Evolutionary conservation across 2,888 invertebrate species (phyloP).

Genomic region (Teleogryllus oceanicus): DNA sequence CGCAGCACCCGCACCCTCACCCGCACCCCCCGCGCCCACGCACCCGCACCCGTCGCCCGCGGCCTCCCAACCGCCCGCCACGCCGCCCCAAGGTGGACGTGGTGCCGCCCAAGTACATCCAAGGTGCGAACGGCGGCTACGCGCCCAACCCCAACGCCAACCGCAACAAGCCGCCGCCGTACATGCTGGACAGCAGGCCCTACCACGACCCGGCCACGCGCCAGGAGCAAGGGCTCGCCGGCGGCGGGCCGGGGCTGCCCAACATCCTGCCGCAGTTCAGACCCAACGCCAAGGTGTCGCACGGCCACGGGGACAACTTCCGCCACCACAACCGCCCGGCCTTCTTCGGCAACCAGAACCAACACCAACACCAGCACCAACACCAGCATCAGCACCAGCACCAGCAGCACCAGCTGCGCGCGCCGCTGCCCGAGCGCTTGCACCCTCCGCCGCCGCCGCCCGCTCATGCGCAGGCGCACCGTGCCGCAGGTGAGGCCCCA

Average conservation of each 20-base stretch:
- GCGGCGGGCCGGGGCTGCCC: constrained; percentile 48
- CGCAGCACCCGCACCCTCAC: neutral
- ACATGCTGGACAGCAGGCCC: constrained; percentile 1
- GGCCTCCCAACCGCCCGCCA: neutral
- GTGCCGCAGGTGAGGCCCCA: constrained; percentile 25
- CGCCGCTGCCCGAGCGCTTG: constrained; percentile 46
- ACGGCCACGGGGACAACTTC: constrained; percentile 45
- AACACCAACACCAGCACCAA: constrained; percentile 39
- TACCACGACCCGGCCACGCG: neutral
- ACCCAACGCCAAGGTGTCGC: constrained; percentile 60
- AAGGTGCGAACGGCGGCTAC: neutral
- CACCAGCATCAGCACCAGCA: constrained; percentile 28
- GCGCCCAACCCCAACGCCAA: constrained; percentile 3
- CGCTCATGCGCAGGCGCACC: constrained; percentile 35
- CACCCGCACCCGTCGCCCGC: neutral
- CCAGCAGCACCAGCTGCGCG: constrained; percentile 40
- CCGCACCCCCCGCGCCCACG: neutral
- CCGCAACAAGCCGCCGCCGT: neutral
- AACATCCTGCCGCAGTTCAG: constrained; percentile 70
- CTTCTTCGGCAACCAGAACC: constrained; percentile 27
- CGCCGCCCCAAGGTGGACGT: constrained; percentile 22
- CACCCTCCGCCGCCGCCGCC: constrained; percentile 52
- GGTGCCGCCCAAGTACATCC: neutral
- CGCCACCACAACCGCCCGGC: constrained; percentile 38
- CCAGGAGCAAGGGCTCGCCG: neutral